Percentiles rank a stretch among this genome's conserved stretches.
Conservation (phyloP, 2,113 vertebrate species). For the Tupaia chinensis region DNA sequence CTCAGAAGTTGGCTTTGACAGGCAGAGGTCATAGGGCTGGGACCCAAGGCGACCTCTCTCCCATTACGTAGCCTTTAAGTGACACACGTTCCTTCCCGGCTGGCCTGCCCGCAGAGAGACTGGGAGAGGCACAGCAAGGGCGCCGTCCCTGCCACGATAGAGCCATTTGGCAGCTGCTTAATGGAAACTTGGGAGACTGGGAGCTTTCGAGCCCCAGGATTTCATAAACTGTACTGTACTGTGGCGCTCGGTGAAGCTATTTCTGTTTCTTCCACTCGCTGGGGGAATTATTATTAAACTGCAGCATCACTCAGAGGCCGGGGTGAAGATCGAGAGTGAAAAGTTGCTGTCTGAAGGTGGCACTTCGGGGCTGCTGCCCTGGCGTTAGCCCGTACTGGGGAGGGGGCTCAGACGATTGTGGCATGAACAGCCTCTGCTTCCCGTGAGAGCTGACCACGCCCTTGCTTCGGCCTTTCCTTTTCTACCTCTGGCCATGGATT, state of each 20-base stretch:
- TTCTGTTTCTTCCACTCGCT: constrained; percentile 36
- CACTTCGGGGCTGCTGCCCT: not conserved
- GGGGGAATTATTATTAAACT: not conserved
- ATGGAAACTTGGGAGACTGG: constrained; percentile 37
- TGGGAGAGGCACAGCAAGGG: not conserved
- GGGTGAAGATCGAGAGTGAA: not conserved
- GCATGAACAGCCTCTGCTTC: rapidly evolving
- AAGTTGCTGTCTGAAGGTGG: not conserved
- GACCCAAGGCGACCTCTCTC: constrained; percentile 17
- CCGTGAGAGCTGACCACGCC: rapidly evolving
- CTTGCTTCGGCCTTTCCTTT: not conserved
- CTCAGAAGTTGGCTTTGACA: constrained; percentile 38
- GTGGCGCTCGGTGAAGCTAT: not conserved
- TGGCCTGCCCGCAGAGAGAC: not conserved
- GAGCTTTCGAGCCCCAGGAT: not conserved
- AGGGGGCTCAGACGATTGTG: rapidly evolving
- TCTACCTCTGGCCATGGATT: not conserved
- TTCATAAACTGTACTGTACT: not conserved
- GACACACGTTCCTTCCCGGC: rapidly evolving
- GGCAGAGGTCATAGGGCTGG: constrained; percentile 45
- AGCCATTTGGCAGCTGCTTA: constrained; percentile 53
- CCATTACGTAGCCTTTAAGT: constrained; percentile 53
- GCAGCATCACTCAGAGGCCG: not conserved
- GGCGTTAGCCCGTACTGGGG: not conserved
- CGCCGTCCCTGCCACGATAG: not conserved